Evolutionary conservation across 2,113 vertebrate species (phyloP).

Genomic region (Ophthalmolycus amberensis): DNA sequence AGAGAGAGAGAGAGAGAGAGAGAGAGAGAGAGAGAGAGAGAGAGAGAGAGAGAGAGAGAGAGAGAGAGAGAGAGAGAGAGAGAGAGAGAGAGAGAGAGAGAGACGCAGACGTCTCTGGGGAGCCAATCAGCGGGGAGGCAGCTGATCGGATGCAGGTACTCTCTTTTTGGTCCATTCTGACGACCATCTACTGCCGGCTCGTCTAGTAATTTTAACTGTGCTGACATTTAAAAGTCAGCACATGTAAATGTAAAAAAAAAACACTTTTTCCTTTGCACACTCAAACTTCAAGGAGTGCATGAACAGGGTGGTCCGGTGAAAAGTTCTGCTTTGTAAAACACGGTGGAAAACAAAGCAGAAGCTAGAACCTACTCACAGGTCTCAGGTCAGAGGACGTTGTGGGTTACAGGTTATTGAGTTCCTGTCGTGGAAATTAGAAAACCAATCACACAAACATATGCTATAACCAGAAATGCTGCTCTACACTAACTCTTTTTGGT

Average conservation of each 20-base stretch:
- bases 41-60: not conserved
- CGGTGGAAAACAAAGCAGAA: not conserved
- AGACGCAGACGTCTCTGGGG: not conserved
- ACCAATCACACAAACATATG: not conserved
- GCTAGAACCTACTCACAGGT: not conserved
- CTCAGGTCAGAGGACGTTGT: not conserved
- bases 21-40: not conserved
- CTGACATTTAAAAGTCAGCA: slow-evolving; percentile 11
- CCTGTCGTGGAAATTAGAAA: not conserved
- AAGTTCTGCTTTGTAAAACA: not conserved
- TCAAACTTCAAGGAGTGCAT: not conserved
- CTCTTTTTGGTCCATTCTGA: not conserved
- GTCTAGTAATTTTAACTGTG: not conserved
- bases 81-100: not conserved
- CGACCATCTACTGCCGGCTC: not conserved
- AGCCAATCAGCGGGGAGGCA: not conserved
- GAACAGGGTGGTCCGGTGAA: not conserved
- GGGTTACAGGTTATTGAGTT: not conserved
- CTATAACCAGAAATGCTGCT: not conserved
- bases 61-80: not conserved
- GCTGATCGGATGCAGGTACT: too few relatives aligned
- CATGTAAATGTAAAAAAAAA: not conserved
- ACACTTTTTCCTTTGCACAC: not conserved
- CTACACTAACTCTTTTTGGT: not conserved
- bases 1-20: not conserved